Conservation (phyloP, 1,140 invertebrate genomes). For the Rhyacophila brunnea region DNA sequence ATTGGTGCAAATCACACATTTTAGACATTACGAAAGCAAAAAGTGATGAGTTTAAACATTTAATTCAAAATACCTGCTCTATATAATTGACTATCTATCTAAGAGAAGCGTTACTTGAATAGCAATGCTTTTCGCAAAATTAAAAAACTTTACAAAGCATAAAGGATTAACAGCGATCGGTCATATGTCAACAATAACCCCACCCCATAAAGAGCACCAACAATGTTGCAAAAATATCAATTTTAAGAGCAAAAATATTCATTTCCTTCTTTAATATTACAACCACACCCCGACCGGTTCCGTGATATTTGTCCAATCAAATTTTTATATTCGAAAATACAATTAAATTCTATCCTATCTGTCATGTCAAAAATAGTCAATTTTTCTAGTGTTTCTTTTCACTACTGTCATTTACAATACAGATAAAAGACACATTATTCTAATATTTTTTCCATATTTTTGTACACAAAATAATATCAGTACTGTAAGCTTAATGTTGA, state of each 20-base stretch:
- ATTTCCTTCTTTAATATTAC: slow-evolving; percentile 9
- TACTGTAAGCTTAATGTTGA: no score
- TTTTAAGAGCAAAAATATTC: slow-evolving; percentile 26
- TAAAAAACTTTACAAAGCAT: slow-evolving; percentile 23
- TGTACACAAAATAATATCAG: slow-evolving; percentile 16
- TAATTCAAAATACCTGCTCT: slow-evolving; percentile 21
- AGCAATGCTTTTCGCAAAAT: slow-evolving; percentile 18
- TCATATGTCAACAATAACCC: slow-evolving; percentile 6
- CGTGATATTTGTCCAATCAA: slow-evolving; percentile 1
- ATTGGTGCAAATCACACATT: slow-evolving; percentile 30
- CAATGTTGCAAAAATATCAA: slow-evolving; percentile 30
- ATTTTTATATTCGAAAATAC: slow-evolving; percentile 31
- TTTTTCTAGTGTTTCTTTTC: slow-evolving; percentile 29
- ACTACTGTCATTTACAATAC: slow-evolving; percentile 27
- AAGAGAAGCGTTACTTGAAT: slow-evolving; percentile 21
- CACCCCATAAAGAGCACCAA: slow-evolving; percentile 31
- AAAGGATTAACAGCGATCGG: slow-evolving; percentile 1
- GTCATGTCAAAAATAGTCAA: slow-evolving; percentile 36
- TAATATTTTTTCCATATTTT: slow-evolving; percentile 13
- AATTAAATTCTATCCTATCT: slow-evolving; percentile 31
- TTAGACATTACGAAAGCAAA: slow-evolving; percentile 34
- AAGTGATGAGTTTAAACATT: slow-evolving; percentile 11
- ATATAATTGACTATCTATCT: slow-evolving; percentile 37
- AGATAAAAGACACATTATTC: slow-evolving; percentile 15
- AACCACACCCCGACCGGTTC: neutral